Conservation (phyloP, 92 coral and sea anemone genomes). For the Anthopleura xanthogrammica region DNA sequence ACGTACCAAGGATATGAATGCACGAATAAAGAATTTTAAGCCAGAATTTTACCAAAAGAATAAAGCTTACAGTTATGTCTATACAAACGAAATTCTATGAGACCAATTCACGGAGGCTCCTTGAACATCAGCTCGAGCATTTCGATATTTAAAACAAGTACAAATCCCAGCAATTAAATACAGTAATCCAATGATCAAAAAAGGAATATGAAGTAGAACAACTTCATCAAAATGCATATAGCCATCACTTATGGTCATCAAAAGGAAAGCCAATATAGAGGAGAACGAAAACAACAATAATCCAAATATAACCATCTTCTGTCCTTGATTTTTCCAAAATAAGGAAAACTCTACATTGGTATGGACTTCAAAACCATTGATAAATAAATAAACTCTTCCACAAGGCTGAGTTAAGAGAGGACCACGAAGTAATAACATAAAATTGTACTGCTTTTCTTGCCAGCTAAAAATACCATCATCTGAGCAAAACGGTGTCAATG, state of each 20-base stretch:
- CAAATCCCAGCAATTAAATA: slow-evolving; percentile 14
- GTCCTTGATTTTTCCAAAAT: slow-evolving; percentile 42
- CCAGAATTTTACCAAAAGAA: no score
- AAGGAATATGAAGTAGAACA: slow-evolving; percentile 7
- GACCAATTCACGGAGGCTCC: neutral
- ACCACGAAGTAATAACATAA: slow-evolving; percentile 13
- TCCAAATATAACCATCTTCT: slow-evolving; percentile 4
- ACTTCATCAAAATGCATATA: slow-evolving; percentile 23
- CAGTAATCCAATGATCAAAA: slow-evolving; percentile 3
- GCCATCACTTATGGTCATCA: slow-evolving; percentile 31
- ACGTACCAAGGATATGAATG: no score
- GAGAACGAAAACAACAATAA: neutral
- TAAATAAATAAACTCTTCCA: slow-evolving; percentile 37
- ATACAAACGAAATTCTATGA: neutral
- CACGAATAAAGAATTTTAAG: no score
- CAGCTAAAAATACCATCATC: slow-evolving; percentile 9
- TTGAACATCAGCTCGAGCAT: neutral
- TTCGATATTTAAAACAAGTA: neutral
- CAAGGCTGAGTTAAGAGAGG: slow-evolving; percentile 12
- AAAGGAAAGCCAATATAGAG: slow-evolving; percentile 13
- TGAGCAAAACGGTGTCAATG: slow-evolving; percentile 4
- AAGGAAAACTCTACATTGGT: slow-evolving; percentile 12
- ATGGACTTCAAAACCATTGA: slow-evolving; percentile 41
- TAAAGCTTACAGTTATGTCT: no score
- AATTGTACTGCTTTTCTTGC: slow-evolving; percentile 5